Evolutionary conservation across 2,888 invertebrate genomes (phyloP), one percentile per base, ranked within the genome.

Genomic region (Cataglyphis albicans): DNA sequence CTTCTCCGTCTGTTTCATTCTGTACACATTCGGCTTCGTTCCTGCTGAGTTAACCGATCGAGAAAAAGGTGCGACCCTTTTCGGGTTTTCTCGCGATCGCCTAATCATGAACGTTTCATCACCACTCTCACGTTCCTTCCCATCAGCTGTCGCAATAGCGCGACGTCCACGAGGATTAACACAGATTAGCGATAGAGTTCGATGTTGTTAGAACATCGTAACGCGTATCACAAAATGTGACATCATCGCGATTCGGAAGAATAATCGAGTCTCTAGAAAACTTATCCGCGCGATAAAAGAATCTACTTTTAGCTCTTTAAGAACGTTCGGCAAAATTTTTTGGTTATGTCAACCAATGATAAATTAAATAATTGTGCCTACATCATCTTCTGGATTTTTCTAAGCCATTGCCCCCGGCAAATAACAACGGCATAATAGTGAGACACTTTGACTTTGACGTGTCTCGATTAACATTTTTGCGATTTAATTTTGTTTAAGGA

Each of bases 291-390:
- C 25, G 25, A 29, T 52, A 12, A 38, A 21, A 10, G 4, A 1
- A 0, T 0, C 21, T 41, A 12, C 12, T n/a, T n/a, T 21, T 52
- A 7, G 21, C 12, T 0, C 6, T 7, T 44, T 12, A 4, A 29
- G 0, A 32, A 21, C 18, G 18, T 15, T 15, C 75, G 78, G 78
- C 81, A 59, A 63, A 35, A 76, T 63, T 82, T 83, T 55, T 86
- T 89, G 91, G 91, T 91, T 90, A 91, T 88, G 91, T 90, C 48
- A 72, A 15, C 29, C 32, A 10, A 87, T 61, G 61, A 87, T 90
- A 89, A 91, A 87, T 88, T 85, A 70, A 18, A 52, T 52, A 52
- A 52, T 52, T 52, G 7, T n/a, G 15, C 6, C n/a, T n/a, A n/a
- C 18, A 21, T 38, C 7, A 18, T 0, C 2, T 2, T 12, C 32